Evolutionary conservation across 2,888 invertebrate genomes (phyloP).

Genomic region (Tenthredo notha): DNA sequence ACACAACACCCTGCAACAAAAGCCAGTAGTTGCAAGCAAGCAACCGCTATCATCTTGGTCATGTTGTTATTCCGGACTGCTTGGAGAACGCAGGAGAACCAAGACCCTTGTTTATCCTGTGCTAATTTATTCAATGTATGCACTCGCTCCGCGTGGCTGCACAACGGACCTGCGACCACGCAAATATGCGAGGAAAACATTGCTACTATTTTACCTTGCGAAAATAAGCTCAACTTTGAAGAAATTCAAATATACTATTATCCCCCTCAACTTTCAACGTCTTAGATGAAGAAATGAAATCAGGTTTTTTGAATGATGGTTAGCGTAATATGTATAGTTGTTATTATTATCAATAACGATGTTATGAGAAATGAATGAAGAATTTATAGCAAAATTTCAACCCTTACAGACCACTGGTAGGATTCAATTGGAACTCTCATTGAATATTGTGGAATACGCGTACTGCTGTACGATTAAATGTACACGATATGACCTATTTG

Average conservation of each 20-base stretch:
- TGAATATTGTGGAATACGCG: background rate
- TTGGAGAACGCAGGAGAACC: slow-evolving; percentile 38
- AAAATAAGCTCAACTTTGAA: background rate
- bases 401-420: background rate
- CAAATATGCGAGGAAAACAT: slow-evolving; percentile 35
- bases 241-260: background rate
- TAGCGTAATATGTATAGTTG: no score
- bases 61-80: slow-evolving; percentile 44
- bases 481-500: slow-evolving; percentile 29
- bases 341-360: background rate
- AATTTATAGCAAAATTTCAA: background rate
- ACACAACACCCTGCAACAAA: slow-evolving; percentile 37
- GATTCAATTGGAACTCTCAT: background rate
- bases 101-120: slow-evolving; percentile 68
- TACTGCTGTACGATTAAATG: background rate
- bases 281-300: background rate
- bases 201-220: background rate
- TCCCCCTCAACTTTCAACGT: background rate
- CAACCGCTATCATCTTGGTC: slow-evolving; percentile 23
- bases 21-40: slow-evolving; percentile 32
- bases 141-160: slow-evolving; percentile 70
- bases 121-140: slow-evolving; percentile 74
- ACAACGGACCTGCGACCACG: slow-evolving; percentile 52
- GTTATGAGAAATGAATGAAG: background rate
- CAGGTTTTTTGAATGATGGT: background rate